These are phyloP conservation scores for Clarias batrachus DNA, from an alignment of 2,113 vertebrate species.

Conservation along the genomic window DNA sequence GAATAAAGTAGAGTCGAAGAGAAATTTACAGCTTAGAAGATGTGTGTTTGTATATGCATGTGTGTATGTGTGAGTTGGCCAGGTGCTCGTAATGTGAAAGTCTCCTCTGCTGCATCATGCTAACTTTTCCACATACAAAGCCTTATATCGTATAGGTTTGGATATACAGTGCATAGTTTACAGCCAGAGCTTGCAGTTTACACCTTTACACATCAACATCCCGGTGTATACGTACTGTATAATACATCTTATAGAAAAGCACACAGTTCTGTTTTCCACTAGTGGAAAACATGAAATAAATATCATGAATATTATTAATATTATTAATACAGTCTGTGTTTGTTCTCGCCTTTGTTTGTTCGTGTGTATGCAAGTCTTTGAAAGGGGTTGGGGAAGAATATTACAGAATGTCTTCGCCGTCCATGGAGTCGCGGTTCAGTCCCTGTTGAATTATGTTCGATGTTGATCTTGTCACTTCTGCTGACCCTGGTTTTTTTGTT, in stretches of 20 bases:
- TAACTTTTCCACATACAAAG: slow-evolving; percentile 56
- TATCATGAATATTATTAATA: not conserved
- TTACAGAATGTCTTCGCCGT: not conserved
- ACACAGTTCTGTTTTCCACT: slow-evolving; percentile 40
- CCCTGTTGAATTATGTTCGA: not conserved
- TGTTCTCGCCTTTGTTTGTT: slow-evolving; percentile 65
- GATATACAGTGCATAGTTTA: slow-evolving; percentile 83
- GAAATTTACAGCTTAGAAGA: slow-evolving; percentile 29
- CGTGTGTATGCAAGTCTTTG: slow-evolving; percentile 54
- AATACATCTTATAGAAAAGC: slow-evolving; percentile 56
- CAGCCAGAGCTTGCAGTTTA: slow-evolving; percentile 68
- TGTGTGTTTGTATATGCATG: not conserved
- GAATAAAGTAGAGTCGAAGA: slow-evolving; percentile 18
- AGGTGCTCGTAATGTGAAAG: not conserved
- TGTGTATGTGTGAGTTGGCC: slow-evolving; percentile 16
- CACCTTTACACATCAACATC: slow-evolving; percentile 61
- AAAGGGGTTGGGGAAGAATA: not conserved
- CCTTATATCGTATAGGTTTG: slow-evolving; percentile 56
- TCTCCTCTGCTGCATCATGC: slow-evolving; percentile 67
- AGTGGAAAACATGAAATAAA: slow-evolving; percentile 13
- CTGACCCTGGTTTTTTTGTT: slow-evolving; percentile 19
- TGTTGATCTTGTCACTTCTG: not conserved
- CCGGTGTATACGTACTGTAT: slow-evolving; percentile 57
- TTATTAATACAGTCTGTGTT: not conserved
- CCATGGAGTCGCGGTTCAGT: not conserved